Evolutionary conservation across 2,797 vertebrate species (phyloP), one percentile per base, ranked within the genome.

Genomic region (Decapterus maruadsi): DNA sequence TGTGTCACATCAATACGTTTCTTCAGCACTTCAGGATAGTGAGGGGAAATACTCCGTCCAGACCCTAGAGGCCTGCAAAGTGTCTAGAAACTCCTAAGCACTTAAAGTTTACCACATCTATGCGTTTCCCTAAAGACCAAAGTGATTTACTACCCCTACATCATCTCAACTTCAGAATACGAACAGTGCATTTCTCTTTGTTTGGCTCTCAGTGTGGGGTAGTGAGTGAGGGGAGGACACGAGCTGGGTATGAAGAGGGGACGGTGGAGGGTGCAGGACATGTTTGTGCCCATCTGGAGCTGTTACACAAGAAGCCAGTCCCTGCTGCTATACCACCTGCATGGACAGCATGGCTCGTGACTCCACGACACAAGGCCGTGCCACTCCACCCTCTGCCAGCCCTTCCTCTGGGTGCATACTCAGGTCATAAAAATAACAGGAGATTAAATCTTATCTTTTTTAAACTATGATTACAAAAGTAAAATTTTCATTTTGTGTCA

Each of bases 111-210:
- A 89, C 80, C 90, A 91, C 81, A 74, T 86, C 82, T 90, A 93
- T 60, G 70, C 6, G 46, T 84, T 86, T 87, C 87, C 78, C 71
- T 85, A 91, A 81, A 83, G 82, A 85, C 66, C 38, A 50, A 90
- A 91, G 91, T 89, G 89, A 90, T 88, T 48, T 83, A 75, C 80
- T 86, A 89, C 70, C 88, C 90, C 77, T 82, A 85, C 77, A 51
- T 83, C 60, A 61, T 88, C 81, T 90, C 75, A 56, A 77, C 79
- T 77, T 87, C 75, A 85, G 68, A 86, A 84, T 80, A 91, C 55
- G 22, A 87, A 90, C 93, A 92, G 93, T 94, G 92, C 92, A 91
- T 92, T 91, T 90, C 72, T 92, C 67, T 84, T 86, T 74, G 90
- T 91, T 92, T 94, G 92, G 90, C 91, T 92, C 90, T 93, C 73